Evolutionary conservation across 2,797 vertebrate genomes (phyloP).

Genomic region (Podarcis lilfordi): DNA sequence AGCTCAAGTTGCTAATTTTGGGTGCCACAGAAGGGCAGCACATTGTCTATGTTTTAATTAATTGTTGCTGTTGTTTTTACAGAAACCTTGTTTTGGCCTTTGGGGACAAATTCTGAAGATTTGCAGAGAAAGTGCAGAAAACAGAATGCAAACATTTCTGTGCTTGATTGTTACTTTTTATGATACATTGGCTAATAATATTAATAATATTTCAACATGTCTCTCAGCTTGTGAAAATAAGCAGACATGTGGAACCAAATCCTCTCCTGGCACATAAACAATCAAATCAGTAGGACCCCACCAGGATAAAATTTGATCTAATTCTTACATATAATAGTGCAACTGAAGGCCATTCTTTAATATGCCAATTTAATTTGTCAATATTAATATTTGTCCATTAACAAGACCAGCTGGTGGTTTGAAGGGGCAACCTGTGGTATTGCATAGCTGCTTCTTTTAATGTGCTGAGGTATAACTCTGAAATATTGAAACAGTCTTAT

Average conservation of each 20-base stretch:
- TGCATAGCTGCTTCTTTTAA: not conserved
- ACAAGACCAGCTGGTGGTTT: constrained; percentile 7
- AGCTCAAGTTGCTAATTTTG: too few relatives aligned
- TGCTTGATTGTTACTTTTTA: not conserved
- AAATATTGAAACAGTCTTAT: not conserved
- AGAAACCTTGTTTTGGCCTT: not conserved
- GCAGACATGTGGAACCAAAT: not conserved
- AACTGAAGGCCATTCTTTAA: constrained; percentile 17
- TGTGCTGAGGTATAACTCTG: not conserved
- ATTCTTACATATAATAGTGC: constrained; percentile 1
- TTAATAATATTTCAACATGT: not conserved
- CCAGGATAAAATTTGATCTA: not conserved
- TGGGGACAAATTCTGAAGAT: not conserved
- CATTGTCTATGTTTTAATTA: too few relatives aligned
- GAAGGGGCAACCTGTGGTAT: not conserved
- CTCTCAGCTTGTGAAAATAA: constrained; percentile 1
- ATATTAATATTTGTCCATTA: not conserved
- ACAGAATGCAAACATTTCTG: not conserved
- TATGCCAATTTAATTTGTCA: not conserved
- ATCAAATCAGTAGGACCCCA: not conserved
- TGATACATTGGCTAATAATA: not conserved
- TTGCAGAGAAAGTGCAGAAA: not conserved
- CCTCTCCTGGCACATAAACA: not conserved
- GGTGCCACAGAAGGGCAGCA: too few relatives aligned
- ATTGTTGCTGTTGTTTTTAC: too few relatives aligned